phyloP scores from a whole-genome alignment of 2,113 vertebrate genomes.

The Ammodramus savannarum region DNA sequence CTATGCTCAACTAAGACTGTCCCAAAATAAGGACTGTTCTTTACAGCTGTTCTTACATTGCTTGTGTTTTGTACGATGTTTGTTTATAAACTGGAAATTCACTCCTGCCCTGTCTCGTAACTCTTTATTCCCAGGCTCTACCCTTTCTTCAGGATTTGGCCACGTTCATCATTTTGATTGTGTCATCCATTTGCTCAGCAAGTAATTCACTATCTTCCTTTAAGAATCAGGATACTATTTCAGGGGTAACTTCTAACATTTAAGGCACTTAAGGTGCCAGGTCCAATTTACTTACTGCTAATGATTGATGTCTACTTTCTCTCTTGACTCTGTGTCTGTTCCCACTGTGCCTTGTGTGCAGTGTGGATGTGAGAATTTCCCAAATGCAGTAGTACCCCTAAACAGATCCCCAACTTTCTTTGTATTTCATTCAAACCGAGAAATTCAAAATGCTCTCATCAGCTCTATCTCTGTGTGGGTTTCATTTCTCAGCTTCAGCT shows the following conservation, averaged over 20 bases:
- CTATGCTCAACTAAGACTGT: not conserved
- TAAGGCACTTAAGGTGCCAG: conserved; percentile 70
- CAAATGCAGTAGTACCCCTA: not conserved
- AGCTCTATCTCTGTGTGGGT: not conserved
- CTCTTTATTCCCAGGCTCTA: not conserved
- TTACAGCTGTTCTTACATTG: not conserved
- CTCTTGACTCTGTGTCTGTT: not conserved
- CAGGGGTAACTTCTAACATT: conserved; percentile 62
- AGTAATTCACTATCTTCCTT: conserved; percentile 55
- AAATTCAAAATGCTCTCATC: not conserved
- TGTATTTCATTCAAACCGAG: not conserved
- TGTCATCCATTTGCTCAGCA: conserved; percentile 45
- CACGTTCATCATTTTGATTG: conserved; percentile 52
- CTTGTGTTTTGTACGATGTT: not conserved
- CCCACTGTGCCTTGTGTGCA: not conserved
- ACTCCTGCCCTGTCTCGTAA: not conserved
- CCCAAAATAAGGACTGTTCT: not conserved
- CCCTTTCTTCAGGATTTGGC: not conserved
- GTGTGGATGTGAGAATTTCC: not conserved
- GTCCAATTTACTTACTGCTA: conserved; percentile 62
- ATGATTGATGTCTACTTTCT: conserved; percentile 55
- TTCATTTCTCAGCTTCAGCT: not conserved
- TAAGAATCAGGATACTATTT: conserved; percentile 61
- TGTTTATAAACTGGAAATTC: not conserved
- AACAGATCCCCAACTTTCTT: not conserved